Percentiles rank a stretch among this genome's conserved stretches.
Evolutionary conservation across 1,140 invertebrate species (phyloP).

Genomic region (Limonius californicus): DNA sequence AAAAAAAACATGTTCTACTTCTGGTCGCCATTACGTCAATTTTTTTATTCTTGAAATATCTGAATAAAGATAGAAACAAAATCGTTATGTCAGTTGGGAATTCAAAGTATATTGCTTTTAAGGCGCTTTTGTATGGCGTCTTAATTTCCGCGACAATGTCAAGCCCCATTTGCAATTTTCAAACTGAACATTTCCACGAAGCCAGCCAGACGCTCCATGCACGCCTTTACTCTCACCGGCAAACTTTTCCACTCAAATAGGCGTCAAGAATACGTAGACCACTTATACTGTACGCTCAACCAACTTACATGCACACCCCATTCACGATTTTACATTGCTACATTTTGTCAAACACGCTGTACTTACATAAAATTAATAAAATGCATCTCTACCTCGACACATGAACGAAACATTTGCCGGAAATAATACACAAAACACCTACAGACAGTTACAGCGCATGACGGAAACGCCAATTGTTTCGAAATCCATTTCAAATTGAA

Average conservation of each 20-base stretch:
- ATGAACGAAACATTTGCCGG: slow-evolving; percentile 39
- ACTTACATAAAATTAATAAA: slow-evolving; percentile 21
- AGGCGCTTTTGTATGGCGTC: too few relatives aligned
- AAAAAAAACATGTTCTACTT: too few relatives aligned
- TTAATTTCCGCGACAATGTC: too few relatives aligned
- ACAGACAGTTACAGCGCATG: slow-evolving; percentile 27
- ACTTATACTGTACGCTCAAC: neutral
- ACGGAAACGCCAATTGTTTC: slow-evolving; percentile 22
- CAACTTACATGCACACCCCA: neutral
- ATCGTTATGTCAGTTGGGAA: too few relatives aligned
- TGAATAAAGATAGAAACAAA: neutral
- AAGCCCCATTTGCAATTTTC: too few relatives aligned
- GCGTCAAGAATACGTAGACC: too few relatives aligned
- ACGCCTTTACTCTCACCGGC: slow-evolving; percentile 8
- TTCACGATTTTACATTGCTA: neutral
- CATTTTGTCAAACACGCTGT: neutral
- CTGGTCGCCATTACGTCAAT: neutral
- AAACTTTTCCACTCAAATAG: neutral
- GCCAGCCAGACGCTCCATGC: slow-evolving; percentile 2
- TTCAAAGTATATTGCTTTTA: too few relatives aligned
- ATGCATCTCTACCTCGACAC: slow-evolving; percentile 19
- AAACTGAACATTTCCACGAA: too few relatives aligned
- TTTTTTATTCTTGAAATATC: neutral
- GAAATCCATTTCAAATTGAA: slow-evolving; percentile 12
- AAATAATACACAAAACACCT: slow-evolving; percentile 26